Base-by-base conservation (phyloP, 2,113 vertebrate species). In the Larimichthys crocea region DNA sequence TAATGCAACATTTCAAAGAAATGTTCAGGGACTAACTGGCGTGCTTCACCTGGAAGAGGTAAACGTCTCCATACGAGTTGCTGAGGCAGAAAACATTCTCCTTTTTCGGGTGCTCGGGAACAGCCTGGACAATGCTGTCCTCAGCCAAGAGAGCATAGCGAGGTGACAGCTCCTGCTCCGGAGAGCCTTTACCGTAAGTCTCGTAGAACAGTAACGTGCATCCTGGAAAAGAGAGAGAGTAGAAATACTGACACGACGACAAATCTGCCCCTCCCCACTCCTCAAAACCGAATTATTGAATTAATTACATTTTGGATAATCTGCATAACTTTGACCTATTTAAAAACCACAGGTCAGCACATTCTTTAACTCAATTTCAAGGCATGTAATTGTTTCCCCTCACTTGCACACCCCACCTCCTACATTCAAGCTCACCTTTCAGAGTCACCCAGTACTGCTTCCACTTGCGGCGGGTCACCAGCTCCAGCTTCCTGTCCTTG, bases 31-130 rank as follows among this genome's bases (percentile, higher is more conserved):
- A 31, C 31, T 4, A 31, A 31, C 5, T 40, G 44, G 14, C 2
- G 26, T 2, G 14, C 11, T 15, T 87, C 90, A 99, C 98, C 98
- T 99, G 98, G 93, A 99, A 99, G 48, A 99, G 94, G 92, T 97
- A 97, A 87, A 99, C 97, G 24, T 99, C 97, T 16, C 98, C 98
- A 2, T 97, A 97, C 40, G 96, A 95, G 89, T 99, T 99, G 95
- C 98, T 99, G 80, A 99, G 97, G 88, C 98, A 99, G 93, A 99
- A 99, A 24, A 99, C 97, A 0, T 98, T 97, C 88, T 99, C 98
- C 85, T 98, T 99, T 91, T 98, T 99, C 29, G 98, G 98, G 79
- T 99, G 97, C 57, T 99, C 98, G 0, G 98, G 98, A 66, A 98
- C 96, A 7, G 98, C 96, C 89, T 99, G 98, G 57, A 99, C 97